Base-by-base conservation (phyloP, 1,140 invertebrate genomes). In the Brachionus manjavacas region DNA sequence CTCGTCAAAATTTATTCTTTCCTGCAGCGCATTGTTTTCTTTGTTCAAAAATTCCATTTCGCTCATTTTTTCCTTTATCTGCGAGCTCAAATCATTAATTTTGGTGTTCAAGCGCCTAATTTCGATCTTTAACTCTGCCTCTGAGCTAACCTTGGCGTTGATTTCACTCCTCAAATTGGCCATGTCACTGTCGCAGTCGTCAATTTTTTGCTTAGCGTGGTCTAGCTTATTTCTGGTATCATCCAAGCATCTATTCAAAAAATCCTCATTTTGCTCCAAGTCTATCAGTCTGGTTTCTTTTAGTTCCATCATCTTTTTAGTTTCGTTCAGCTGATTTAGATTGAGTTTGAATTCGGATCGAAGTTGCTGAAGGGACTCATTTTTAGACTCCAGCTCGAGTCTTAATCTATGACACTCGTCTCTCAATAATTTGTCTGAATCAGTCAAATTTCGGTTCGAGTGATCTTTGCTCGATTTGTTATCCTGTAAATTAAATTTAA, bases 1-100 rank as follows among this genome's bases (percentile, higher is more conserved):
- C 7, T 83, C 60, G 70, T 83, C 79, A n/a, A 31, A 64, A 35
- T 81, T 35, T 7, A 81, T 43, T 81, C 79, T 81, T 39, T 81
- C 79, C 31, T 81, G 79, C 0, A 81, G 64, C 4, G 79, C 79
- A 14, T 64, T 81, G 66, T 81, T 81, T 81, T 81, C 79, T 46
- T 64, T 81, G 52, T 81, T 81, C n/a, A 81, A 81, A 81, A 81
- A 81, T 64, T 81, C 79, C n/a, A 81, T 81, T 68, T 81, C 79
- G 16, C 79, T 81, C 35, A 81, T 81, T 64, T 81, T 81, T 23
- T 81, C 79, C 8, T 46, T 60, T 12, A 81, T 39, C 25, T 81
- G 79, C 6, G 52, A 60, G 31, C 60, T 66, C 4, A 81, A 60
- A 35, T 81, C 79, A 43, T 81, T 81, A 12, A 81, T 31, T 35